Evolutionary conservation across 2,797 vertebrate species (phyloP).

Genomic region (Neomorphus geoffroyi): DNA sequence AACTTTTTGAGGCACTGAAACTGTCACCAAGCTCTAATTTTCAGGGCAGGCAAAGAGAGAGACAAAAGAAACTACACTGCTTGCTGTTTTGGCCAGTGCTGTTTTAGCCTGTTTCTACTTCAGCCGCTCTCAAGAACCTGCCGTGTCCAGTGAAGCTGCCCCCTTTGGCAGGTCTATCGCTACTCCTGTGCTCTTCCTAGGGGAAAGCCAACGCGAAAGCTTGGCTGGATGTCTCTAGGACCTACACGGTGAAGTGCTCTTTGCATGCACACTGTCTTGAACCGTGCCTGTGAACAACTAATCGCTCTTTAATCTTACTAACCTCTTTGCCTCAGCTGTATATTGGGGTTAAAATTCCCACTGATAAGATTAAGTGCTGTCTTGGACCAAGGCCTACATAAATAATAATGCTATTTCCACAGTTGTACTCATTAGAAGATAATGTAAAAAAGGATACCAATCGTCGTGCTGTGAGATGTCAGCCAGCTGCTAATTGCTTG

Average conservation of each 20-base stretch:
- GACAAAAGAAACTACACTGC: neutral
- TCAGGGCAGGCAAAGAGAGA: neutral
- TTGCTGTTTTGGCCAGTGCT: neutral
- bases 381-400: neutral
- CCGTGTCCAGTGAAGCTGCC: neutral
- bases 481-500: conserved; percentile 26
- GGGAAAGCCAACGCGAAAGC: neutral
- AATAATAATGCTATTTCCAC: conserved; percentile 31
- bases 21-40: neutral
- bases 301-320: conserved; percentile 34
- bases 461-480: neutral
- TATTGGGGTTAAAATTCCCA: conserved; percentile 31
- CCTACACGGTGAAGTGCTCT: neutral
- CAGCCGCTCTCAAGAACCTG: neutral
- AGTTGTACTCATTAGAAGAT: neutral
- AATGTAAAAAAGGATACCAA: neutral
- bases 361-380: conserved; percentile 50
- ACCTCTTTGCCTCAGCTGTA: conserved; percentile 5
- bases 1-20: neutral
- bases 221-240: neutral
- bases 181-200: neutral
- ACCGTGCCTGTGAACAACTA: neutral
- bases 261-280: neutral
- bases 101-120: neutral
- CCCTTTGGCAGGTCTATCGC: rapidly evolving